phyloP scores from a whole-genome alignment of 2,888 invertebrate genomes.

The Eristalinus sepulchralis region DNA sequence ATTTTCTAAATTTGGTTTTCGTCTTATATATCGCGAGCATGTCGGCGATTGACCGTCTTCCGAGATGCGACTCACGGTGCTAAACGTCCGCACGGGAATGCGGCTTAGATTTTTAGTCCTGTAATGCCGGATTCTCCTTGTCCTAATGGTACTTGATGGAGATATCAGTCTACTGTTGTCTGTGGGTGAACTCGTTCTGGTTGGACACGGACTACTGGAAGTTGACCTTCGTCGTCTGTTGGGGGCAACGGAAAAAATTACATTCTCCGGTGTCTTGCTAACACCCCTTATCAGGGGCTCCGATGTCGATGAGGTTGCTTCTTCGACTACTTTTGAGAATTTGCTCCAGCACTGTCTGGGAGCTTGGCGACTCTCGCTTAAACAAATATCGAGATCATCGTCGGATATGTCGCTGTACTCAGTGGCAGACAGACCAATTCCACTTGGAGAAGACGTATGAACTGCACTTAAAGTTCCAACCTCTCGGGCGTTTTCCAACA shows the following conservation, averaged over 20 bases:
- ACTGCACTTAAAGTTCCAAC: constrained; percentile 36
- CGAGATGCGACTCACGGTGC: background rate
- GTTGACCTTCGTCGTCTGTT: constrained; percentile 15
- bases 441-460: background rate
- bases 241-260: constrained; percentile 28
- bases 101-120: background rate
- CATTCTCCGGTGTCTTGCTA: constrained; percentile 12
- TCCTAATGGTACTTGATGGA: constrained; percentile 37
- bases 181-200: constrained; percentile 17
- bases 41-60: constrained; percentile 23
- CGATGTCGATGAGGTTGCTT: constrained; percentile 56
- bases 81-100: background rate
- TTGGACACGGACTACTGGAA: constrained; percentile 44
- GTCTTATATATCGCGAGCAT: constrained; percentile 31
- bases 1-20: background rate
- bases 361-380: background rate
- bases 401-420: constrained; percentile 38
- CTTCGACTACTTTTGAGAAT: constrained; percentile 53
- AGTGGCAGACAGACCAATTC: background rate
- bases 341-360: constrained; percentile 1
- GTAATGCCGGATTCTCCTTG: background rate
- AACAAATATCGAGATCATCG: constrained; percentile 12
- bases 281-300: constrained; percentile 11
- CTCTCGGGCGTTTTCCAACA: constrained; percentile 21
- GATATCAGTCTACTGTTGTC: constrained; percentile 24